Evolutionary conservation across 30 jellyfish, hydroid and myxozoan genomes (phyloP), one percentile per base, ranked within the genome.

Genomic region (Nemopilema nomurai): DNA sequence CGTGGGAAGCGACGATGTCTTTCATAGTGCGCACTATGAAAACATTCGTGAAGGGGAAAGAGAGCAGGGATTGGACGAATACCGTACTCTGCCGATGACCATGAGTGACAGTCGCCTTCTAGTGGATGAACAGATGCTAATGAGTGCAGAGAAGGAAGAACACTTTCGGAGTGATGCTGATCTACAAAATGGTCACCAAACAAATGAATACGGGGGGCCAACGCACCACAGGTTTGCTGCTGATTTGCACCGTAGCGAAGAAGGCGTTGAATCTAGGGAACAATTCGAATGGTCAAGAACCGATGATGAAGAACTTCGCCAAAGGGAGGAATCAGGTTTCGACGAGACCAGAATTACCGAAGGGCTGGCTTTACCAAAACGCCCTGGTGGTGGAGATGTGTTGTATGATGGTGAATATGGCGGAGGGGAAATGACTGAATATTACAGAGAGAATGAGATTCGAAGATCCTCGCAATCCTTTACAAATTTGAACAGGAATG

Each of bases 401-500:
- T 3, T 41, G 57, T 3, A 6, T 3, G 6, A 6, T 41, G 57
- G 57, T 41, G 57, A 13, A 3, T 3, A 3, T 41, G 57, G 13
- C 13, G 57, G 57, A 3, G 13, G 13, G 13, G 13, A 41, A 6
- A 41, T 13, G 13, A 41, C 57, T 3, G 57, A 41, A 41, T 41
- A 41, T 13, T 41, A 41, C 57, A 41, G 13, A 6, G 9, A 41
- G 13, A 41, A 13, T 41, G 83, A 80, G 4, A 66, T 18, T 6
- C 80, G 89, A 21, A 28, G 81, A 19, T 80, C 81, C 21, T 65
- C 81, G 0, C 68, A 31, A 26, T 77, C 71, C 7, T 4, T 49
- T 23, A 67, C 26, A 24, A 26, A 62, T 28, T 22, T 31, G 27
- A 57, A 17, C 20, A 73, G 57, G 19, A 0, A 1, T 1, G 66